Conservation (phyloP, 2,113 vertebrate species). For the Hippocampus guttulatus region DNA sequence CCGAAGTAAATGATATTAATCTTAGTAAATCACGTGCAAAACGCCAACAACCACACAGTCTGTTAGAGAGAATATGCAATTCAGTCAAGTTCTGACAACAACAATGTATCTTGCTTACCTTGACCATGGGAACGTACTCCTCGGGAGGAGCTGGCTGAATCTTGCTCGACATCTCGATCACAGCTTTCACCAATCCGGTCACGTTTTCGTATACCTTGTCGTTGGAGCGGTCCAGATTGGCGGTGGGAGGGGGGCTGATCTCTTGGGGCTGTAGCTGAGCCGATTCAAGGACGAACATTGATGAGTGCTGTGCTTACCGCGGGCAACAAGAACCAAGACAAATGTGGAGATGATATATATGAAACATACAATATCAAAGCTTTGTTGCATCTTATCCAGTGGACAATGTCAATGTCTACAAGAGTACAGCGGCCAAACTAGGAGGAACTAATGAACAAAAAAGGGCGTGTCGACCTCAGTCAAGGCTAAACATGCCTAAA, state of each 20-base stretch:
- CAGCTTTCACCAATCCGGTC: conserved; percentile 93
- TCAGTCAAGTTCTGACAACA: background rate
- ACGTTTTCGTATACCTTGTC: conserved; percentile 99
- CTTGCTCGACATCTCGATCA: conserved; percentile 98
- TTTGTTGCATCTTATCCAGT: background rate
- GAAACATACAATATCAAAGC: background rate
- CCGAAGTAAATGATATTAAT: too few species aligned
- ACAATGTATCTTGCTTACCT: conserved; percentile 70
- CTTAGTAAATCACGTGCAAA: too few species aligned
- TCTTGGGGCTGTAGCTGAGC: conserved; percentile 93
- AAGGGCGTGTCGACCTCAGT: background rate
- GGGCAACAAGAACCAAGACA: background rate
- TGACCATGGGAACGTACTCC: conserved; percentile 98
- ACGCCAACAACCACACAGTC: background rate
- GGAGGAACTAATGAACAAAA: background rate
- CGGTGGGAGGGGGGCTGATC: conserved; percentile 94
- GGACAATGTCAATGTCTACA: background rate
- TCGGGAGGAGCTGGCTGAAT: conserved; percentile 94
- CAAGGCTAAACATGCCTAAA: background rate
- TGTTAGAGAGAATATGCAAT: background rate
- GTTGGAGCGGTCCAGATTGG: conserved; percentile 95
- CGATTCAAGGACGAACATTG: conserved; percentile 2
- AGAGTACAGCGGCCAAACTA: background rate
- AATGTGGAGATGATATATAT: background rate
- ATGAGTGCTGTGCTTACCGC: background rate